Conservation (phyloP, 2,113 vertebrate species). For the Phainopepla nitens region DNA sequence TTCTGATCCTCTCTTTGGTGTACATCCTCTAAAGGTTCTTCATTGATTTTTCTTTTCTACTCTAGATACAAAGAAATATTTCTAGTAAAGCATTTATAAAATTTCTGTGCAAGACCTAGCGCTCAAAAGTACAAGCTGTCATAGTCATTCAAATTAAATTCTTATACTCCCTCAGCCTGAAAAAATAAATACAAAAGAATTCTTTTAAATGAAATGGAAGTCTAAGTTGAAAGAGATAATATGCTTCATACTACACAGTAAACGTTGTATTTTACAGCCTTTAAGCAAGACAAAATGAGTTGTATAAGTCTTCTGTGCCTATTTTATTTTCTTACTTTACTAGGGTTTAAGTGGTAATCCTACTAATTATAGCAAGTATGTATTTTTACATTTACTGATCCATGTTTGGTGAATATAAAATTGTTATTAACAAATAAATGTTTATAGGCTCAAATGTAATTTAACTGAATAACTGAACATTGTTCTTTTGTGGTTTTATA, state of each 20-base stretch:
- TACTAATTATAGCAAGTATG: background rate
- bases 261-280: background rate
- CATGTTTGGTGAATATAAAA: background rate
- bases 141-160: background rate
- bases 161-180: background rate
- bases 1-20: background rate
- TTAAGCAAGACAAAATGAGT: background rate
- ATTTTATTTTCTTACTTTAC: background rate
- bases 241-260: background rate
- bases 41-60: background rate
- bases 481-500: constrained; percentile 64
- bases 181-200: background rate
- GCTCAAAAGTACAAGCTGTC: background rate
- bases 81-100: background rate
- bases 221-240: background rate
- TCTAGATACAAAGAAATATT: background rate
- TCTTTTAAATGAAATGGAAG: background rate
- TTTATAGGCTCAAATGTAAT: constrained; percentile 5
- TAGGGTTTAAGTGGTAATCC: background rate
- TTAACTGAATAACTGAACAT: background rate
- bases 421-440: background rate
- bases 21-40: background rate
- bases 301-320: background rate
- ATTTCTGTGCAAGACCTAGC: background rate
- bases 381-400: background rate